Evolutionary conservation across 2,888 invertebrate genomes (phyloP).

Genomic region (Osedax frankpressi): DNA sequence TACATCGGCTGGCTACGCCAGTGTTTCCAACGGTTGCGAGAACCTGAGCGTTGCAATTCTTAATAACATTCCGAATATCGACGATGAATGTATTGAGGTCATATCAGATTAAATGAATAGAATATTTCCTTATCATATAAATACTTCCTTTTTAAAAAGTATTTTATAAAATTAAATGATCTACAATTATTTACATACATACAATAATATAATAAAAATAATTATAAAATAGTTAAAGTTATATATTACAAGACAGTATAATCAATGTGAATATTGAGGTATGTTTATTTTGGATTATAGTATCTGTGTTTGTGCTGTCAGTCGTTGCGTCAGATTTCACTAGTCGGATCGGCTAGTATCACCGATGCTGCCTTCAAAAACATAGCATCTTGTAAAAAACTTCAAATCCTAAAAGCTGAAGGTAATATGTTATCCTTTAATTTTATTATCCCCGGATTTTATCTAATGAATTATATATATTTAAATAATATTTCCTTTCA

Average conservation of each 20-base stretch:
- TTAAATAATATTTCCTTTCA: too few species aligned
- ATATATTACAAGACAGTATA: too few species aligned
- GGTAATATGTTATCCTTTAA: constrained; percentile 31
- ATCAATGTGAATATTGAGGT: too few species aligned
- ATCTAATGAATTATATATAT: too few species aligned
- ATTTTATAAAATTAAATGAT: not conserved
- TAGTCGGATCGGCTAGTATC: constrained; percentile 41
- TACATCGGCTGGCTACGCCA: not conserved
- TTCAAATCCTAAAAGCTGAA: constrained; percentile 39
- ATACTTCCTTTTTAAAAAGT: not conserved
- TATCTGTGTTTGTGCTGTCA: not conserved
- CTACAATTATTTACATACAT: not conserved
- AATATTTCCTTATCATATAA: not conserved
- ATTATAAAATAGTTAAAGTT: not conserved
- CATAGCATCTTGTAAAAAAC: constrained; percentile 34
- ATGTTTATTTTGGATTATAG: too few species aligned
- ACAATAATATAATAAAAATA: not conserved
- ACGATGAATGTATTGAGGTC: constrained; percentile 39
- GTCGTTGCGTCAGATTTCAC: constrained; percentile 34
- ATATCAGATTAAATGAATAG: constrained; percentile 7
- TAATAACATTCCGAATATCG: constrained; percentile 40
- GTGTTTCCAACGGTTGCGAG: constrained; percentile 34
- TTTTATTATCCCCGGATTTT: not conserved
- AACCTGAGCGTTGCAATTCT: constrained; percentile 36
- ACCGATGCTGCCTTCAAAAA: constrained; percentile 40